Evolutionary conservation across 2,888 invertebrate species (phyloP), one percentile per base, ranked within the genome.

Genomic region (Monochamus alternatus): DNA sequence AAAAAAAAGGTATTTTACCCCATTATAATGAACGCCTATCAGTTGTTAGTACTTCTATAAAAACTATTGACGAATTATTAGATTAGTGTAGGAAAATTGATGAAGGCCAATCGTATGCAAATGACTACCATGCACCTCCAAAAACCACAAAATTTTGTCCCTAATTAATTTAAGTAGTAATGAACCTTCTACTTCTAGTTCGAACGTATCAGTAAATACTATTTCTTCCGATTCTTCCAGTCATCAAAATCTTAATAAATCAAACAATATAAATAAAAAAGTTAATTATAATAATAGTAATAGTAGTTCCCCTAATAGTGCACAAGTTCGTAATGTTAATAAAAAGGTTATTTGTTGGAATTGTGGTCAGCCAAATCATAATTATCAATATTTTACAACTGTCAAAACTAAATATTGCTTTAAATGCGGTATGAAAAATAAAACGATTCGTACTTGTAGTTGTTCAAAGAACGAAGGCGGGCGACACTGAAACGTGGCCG

Each of bases 331-430:
- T 32, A 31, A 31, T 67, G 31, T 3, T 55, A 9, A 47, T 10
- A 68, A 51, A 51, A n/a, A 31, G 5, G 55, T 55, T 14, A 55
- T 12, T 69, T 73, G 65, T 66, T 73, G 64, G 62, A 73, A 73
- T 55, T 73, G 73, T 55, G 5, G 31, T 22, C 22, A 47, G 22
- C 31, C 38, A 31, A 73, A 73, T 66, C 73, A 73, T 58, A 65
- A 12, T 65, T 65, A 66, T 14, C 22, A 43, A 22, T 10, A 69
- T 32, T 69, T 58, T 59, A 69, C 69, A 38, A 59, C 73, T 32
- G 43, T 22, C 30, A 73, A 38, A 52, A 73, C n/a, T 5, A 43
- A 43, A 22, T 22, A 66, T 66, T 73, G 73, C 38, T 72, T 14
- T 52, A 64, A 65, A 4, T 73, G 73, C 65, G 73, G 73, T 10